A percentile compares a stretch with the other conserved stretches of the same genome.
phyloP scores from a whole-genome alignment of 2,113 vertebrate genomes.

The Pampusana beccarii region DNA sequence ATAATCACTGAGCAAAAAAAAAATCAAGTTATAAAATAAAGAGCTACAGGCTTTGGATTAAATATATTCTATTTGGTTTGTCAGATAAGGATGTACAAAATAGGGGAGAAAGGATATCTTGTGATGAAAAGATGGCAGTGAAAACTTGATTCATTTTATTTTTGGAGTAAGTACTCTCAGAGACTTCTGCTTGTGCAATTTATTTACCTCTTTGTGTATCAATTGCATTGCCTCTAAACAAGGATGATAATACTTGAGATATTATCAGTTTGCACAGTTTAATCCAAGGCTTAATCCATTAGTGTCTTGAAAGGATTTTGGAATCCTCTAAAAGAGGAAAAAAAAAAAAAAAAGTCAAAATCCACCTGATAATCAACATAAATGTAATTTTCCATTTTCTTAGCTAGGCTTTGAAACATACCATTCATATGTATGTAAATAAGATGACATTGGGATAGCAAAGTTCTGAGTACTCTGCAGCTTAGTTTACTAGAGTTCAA shows the following conservation, averaged over 20 bases:
- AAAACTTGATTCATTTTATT: not conserved
- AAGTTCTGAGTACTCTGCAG: not conserved
- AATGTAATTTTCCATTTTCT: not conserved
- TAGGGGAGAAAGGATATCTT: not conserved
- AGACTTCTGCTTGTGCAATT: not conserved
- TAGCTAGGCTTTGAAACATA: not conserved
- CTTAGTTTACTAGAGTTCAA: not conserved
- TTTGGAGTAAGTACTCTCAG: not conserved
- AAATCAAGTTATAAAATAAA: not conserved
- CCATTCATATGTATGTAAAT: rapidly evolving
- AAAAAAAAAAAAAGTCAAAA: not conserved
- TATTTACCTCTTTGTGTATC: not conserved
- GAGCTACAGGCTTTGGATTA: not conserved
- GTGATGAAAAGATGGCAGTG: not conserved
- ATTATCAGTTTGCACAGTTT: not conserved
- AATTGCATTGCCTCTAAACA: not conserved
- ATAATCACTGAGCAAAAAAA: conserved; percentile 1
- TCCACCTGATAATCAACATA: not conserved
- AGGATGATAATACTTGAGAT: not conserved
- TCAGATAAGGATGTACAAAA: not conserved
- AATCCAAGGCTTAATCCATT: not conserved
- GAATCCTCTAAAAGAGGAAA: not conserved
- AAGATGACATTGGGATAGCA: not conserved
- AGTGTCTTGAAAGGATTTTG: not conserved
- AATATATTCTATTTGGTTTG: not conserved